A percentile compares a stretch with the other conserved stretches of the same genome.
Conservation (phyloP, 2,113 vertebrate species). For the Myocastor coypus region DNA sequence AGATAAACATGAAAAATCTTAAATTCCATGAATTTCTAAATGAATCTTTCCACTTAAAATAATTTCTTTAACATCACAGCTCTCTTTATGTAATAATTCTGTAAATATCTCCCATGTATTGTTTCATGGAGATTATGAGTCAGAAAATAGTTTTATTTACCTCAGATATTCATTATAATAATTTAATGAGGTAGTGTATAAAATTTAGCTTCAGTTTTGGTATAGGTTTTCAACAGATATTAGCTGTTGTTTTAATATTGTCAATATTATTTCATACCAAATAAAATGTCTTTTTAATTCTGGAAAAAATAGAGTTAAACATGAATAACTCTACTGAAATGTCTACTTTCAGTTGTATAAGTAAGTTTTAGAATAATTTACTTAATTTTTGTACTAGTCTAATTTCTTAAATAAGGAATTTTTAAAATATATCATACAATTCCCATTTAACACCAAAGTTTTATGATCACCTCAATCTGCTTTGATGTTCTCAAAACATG, state of each 20-base stretch:
- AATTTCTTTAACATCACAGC: not conserved
- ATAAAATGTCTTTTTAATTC: conserved; percentile 10
- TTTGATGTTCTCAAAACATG: not conserved
- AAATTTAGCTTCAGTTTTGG: not conserved
- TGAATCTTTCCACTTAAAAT: not conserved
- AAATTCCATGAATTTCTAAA: not conserved
- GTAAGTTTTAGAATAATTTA: not conserved
- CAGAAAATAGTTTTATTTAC: not conserved
- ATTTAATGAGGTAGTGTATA: not conserved
- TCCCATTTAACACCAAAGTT: not conserved
- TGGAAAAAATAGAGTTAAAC: not conserved
- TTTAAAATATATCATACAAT: not conserved
- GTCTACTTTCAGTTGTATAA: not conserved
- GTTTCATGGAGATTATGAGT: not conserved
- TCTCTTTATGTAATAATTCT: not conserved
- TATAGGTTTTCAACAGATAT: not conserved
- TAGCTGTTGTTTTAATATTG: not conserved
- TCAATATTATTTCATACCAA: not conserved
- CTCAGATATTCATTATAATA: not conserved
- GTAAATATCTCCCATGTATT: not conserved
- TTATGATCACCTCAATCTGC: not conserved
- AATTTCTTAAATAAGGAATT: not conserved
- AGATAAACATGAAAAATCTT: not conserved
- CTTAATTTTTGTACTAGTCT: not conserved
- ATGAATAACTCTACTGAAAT: not conserved